These are phyloP conservation scores for Augochlorella aurata DNA, from an alignment of 2,888 invertebrate genomes.

Conservation along the genomic window DNA sequence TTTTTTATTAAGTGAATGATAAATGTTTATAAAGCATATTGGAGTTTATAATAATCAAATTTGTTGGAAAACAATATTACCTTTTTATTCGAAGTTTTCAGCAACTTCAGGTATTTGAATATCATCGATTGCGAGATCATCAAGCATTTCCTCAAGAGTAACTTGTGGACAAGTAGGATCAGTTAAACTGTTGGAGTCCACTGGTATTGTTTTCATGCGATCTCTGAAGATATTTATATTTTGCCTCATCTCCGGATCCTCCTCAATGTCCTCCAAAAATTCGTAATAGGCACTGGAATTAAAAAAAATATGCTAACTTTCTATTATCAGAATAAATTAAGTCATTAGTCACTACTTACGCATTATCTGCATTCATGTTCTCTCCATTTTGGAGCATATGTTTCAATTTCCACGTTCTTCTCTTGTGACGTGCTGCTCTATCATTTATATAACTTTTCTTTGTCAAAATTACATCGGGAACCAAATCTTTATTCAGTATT, in stretches of 20 bases:
- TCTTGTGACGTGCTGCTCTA: slow-evolving; percentile 87
- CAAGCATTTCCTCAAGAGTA: slow-evolving; percentile 96
- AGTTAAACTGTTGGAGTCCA: slow-evolving; percentile 84
- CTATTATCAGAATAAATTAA: not conserved
- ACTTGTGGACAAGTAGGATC: slow-evolving; percentile 89
- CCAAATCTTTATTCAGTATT: slow-evolving; percentile 85
- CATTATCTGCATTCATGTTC: slow-evolving; percentile 85
- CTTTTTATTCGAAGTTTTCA: slow-evolving; percentile 9
- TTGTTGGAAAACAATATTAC: not conserved
- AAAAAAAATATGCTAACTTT: not conserved
- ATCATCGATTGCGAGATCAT: slow-evolving; percentile 92
- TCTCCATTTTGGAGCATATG: slow-evolving; percentile 89
- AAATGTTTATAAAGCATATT: not conserved
- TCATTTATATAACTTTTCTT: slow-evolving; percentile 93
- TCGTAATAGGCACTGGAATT: slow-evolving; percentile 92
- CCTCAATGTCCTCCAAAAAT: slow-evolving; percentile 98
- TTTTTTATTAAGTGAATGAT: not conserved
- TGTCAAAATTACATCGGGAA: slow-evolving; percentile 97
- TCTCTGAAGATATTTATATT: slow-evolving; percentile 96
- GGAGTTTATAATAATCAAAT: too few relatives aligned
- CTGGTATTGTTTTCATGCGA: slow-evolving; percentile 82
- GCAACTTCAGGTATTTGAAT: slow-evolving; percentile 83
- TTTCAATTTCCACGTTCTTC: slow-evolving; percentile 95
- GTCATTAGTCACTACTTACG: slow-evolving; percentile 81
- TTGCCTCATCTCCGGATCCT: slow-evolving; percentile 94